Percentiles rank a stretch among this genome's conserved stretches.
These are phyloP conservation scores for Capitella teleta DNA, from an alignment of 1,140 invertebrate genomes.

Conservation along the genomic window DNA sequence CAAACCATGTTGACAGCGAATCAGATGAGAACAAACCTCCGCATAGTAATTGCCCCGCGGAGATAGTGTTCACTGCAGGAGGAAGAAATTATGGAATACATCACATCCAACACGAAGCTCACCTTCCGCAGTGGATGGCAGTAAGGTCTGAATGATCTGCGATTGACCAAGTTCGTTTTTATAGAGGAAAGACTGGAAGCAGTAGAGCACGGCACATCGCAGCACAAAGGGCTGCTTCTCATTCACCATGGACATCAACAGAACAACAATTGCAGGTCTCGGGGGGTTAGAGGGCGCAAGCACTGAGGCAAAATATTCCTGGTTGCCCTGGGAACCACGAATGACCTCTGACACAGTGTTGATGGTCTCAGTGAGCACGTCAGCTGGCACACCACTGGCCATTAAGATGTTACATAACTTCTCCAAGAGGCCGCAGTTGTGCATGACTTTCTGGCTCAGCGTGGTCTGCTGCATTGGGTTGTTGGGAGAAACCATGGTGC, in stretches of 20 bases:
- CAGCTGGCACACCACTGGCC: slow-evolving; percentile 89
- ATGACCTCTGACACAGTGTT: slow-evolving; percentile 91
- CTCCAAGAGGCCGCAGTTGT: slow-evolving; percentile 61
- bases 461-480: slow-evolving; percentile 66
- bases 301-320: slow-evolving; percentile 83
- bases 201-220: slow-evolving; percentile 89
- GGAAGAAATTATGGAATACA: background rate
- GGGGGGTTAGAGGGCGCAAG: slow-evolving; percentile 84
- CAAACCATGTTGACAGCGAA: slow-evolving; percentile 93
- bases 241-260: slow-evolving; percentile 98
- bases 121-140: slow-evolving; percentile 69
- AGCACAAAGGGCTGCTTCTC: slow-evolving; percentile 90
- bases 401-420: slow-evolving; percentile 76
- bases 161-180: slow-evolving; percentile 62
- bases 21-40: slow-evolving; percentile 84
- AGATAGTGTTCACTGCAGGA: slow-evolving; percentile 27
- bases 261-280: slow-evolving; percentile 78
- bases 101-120: background rate
- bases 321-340: slow-evolving; percentile 76
- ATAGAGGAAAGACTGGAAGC: slow-evolving; percentile 90
- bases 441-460: slow-evolving; percentile 80
- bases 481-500: slow-evolving; percentile 77
- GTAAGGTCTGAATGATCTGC: slow-evolving; percentile 76
- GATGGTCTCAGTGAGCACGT: slow-evolving; percentile 91
- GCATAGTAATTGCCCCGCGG: slow-evolving; percentile 80